Evolutionary conservation across 2,113 vertebrate species (phyloP).

Genomic region (Gobio gobio): DNA sequence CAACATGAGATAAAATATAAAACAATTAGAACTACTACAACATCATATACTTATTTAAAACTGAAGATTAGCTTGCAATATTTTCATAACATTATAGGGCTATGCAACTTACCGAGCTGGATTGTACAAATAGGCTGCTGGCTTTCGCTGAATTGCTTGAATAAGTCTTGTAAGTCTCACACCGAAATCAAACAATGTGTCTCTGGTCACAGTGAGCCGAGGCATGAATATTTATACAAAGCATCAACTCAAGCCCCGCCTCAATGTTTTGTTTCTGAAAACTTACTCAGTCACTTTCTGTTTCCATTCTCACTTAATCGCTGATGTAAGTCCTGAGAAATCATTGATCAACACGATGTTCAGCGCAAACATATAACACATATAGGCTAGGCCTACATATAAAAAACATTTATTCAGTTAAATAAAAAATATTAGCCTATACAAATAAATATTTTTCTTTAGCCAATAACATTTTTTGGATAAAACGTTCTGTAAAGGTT

Average conservation of each 20-base stretch:
- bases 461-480: too few relatives aligned
- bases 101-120: not conserved
- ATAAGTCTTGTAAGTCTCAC: not conserved
- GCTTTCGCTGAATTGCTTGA: not conserved
- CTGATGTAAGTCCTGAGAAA: not conserved
- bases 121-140: not conserved
- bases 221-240: not conserved
- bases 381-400: too few relatives aligned
- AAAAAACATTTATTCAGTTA: too few relatives aligned
- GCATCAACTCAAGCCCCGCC: slow-evolving; percentile 16
- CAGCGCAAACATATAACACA: not conserved
- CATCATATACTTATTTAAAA: too few relatives aligned
- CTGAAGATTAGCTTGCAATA: not conserved
- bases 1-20: too few relatives aligned
- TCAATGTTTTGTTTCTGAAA: not conserved
- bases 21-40: not conserved
- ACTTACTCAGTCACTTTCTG: not conserved
- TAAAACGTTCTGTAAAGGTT: too few relatives aligned
- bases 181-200: not conserved
- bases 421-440: too few relatives aligned
- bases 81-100: not conserved
- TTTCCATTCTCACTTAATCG: not conserved
- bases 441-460: too few relatives aligned
- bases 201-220: not conserved
- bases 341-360: not conserved